A percentile compares a stretch with the other conserved stretches of the same genome.
These are phyloP conservation scores for Sicus ferrugineus DNA, from an alignment of 2,888 invertebrate genomes.

Conservation along the genomic window DNA sequence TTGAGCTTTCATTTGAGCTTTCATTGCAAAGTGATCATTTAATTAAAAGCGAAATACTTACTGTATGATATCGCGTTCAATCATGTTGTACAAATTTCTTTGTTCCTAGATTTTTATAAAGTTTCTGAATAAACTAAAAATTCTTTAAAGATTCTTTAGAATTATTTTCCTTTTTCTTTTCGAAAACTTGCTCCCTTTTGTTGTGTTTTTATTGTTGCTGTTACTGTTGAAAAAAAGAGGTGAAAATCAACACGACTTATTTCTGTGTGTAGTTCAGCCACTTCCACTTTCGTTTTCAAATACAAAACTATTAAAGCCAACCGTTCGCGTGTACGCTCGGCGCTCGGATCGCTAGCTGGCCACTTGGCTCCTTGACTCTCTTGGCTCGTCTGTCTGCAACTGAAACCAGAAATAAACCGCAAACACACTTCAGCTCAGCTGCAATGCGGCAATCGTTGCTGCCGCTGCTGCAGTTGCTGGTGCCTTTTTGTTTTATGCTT, in stretches of 20 bases:
- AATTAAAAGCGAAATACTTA: constrained; percentile 48
- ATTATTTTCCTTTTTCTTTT: background rate
- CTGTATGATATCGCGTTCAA: constrained; percentile 56
- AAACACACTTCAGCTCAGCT: constrained; percentile 18
- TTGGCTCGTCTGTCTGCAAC: constrained; percentile 9
- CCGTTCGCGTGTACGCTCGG: background rate
- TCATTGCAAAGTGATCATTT: too few relatives aligned
- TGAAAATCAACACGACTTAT: too few relatives aligned
- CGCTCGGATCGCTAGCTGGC: background rate
- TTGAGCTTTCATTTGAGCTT: too few relatives aligned
- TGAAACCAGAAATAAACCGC: constrained; percentile 27
- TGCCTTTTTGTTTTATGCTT: background rate
- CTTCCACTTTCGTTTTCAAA: constrained; percentile 20
- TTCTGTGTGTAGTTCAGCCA: constrained; percentile 7
- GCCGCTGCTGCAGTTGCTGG: constrained; percentile 12
- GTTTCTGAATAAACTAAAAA: background rate
- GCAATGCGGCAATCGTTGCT: constrained; percentile 25
- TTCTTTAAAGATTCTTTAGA: too few relatives aligned
- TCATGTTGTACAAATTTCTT: constrained; percentile 43
- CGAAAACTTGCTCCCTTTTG: background rate
- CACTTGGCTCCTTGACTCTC: background rate
- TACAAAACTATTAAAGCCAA: constrained; percentile 6
- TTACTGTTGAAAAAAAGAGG: too few relatives aligned
- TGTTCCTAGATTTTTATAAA: background rate
- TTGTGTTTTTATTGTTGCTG: background rate